phyloP scores from a whole-genome alignment of 2,113 vertebrate species.

The Pterocles orientalis region DNA sequence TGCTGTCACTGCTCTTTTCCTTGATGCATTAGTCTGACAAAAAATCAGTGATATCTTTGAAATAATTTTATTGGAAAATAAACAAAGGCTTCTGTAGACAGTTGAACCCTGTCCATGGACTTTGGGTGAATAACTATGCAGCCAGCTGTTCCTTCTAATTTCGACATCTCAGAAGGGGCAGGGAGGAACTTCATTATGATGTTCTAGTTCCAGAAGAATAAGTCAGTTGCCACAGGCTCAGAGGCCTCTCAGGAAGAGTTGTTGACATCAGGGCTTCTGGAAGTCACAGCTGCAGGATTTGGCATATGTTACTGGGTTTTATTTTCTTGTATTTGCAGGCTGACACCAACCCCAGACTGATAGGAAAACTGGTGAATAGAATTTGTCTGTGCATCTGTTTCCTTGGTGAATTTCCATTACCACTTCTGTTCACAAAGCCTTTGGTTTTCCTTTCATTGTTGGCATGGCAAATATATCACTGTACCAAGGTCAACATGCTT shows the following conservation, averaged over 20 bases:
- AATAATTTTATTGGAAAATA: background rate
- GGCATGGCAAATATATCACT: background rate
- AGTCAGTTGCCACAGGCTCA: background rate
- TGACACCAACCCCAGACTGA: background rate
- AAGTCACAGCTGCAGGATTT: background rate
- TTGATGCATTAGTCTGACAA: background rate
- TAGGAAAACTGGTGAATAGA: background rate
- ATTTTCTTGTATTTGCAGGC: background rate
- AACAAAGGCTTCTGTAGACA: background rate
- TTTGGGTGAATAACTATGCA: background rate
- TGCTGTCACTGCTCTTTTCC: background rate
- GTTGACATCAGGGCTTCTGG: background rate
- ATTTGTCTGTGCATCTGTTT: background rate
- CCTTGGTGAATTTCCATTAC: background rate
- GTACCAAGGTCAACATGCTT: background rate
- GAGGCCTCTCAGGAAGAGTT: background rate
- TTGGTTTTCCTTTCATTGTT: background rate
- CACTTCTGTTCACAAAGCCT: background rate
- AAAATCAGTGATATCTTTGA: background rate
- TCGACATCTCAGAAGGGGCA: background rate
- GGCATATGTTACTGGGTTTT: background rate
- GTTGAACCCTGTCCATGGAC: background rate
- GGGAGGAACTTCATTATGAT: background rate
- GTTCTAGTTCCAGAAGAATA: background rate
- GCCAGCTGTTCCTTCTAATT: background rate